phyloP scores from a whole-genome alignment of 2,113 vertebrate genomes.

The Solea solea region DNA sequence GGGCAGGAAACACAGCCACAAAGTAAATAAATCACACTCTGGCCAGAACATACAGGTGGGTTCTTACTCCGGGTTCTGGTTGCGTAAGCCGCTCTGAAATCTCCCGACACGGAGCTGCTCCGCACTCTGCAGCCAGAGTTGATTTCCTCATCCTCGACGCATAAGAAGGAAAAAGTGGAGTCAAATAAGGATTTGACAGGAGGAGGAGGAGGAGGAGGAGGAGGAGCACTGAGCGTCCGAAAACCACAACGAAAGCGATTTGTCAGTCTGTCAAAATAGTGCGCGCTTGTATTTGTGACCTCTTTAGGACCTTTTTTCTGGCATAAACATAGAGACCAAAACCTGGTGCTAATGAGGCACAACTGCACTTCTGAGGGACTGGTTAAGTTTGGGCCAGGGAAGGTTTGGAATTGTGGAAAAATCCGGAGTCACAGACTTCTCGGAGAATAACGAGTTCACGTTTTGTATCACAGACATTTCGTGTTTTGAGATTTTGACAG shows the following conservation, averaged over 20 bases:
- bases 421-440: too few relatives aligned
- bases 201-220: neutral
- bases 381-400: too few relatives aligned
- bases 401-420: too few relatives aligned
- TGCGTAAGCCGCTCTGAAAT: conserved; percentile 17
- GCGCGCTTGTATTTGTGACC: conserved; percentile 28
- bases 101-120: neutral
- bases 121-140: conserved; percentile 1
- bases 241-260: conserved; percentile 38
- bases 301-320: too few relatives aligned
- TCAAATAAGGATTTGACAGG: conserved; percentile 12
- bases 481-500: too few relatives aligned
- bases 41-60: conserved; percentile 28
- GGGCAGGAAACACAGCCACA: neutral
- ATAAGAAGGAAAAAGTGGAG: neutral
- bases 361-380: too few relatives aligned
- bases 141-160: conserved; percentile 15
- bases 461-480: too few relatives aligned
- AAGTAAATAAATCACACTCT: conserved; percentile 12
- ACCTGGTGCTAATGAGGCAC: too few relatives aligned
- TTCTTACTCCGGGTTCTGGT: neutral
- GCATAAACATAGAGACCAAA: too few relatives aligned
- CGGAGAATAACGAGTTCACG: too few relatives aligned
- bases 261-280: conserved; percentile 41
- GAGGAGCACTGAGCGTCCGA: conserved; percentile 24